Base-by-base conservation (phyloP, 2,113 vertebrate genomes). In the Tapirus terrestris region DNA sequence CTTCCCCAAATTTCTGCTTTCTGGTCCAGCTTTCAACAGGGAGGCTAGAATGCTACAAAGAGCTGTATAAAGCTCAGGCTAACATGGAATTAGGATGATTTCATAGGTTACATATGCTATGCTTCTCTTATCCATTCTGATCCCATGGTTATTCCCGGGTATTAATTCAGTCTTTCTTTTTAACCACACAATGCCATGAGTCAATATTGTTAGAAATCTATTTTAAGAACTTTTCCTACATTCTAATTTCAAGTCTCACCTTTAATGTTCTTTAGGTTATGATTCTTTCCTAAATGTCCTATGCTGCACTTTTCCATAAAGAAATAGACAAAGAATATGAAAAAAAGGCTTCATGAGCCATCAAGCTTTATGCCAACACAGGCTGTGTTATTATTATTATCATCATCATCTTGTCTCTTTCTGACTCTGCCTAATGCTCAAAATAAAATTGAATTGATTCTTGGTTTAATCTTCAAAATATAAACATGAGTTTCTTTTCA, bases 171-270 rank as follows among this genome's bases (percentile, higher is more conserved):
- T 77, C 36, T 73, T 89, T 92, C 65, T 86, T 70, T 94, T 65
- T 80, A 75, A 51, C 13, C 17, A 58, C 23, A 72, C 25, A 72
- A 58, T 29, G 67, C 60, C 45, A 60, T 25, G 79, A 93, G 4
- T 79, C 81, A 45, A 63, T 53, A 31, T 67, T 39, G 39, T 83
- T 90, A 73, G 39, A 75, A 89, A 90, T 83, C 48, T 76, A 43
- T 84, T 89, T 70, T 81, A 85, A 65, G 75, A 84, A 83, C 31
- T 80, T 96, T 72, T 72, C 51, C 65, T 33, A 43, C 27, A 87
- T 93, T 68, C 29, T 72, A 23, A 96, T 94, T 89, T 86, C 45
- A 82, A 72, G 13, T 51, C n/a, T 81, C 56, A 39, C 6, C 27
- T 76, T 60, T 48, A 65, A 60, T 27, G 33, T 72, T 92, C 58